These are phyloP conservation scores for Mayetiola destructor DNA, from an alignment of 2,888 invertebrate species.

Conservation along the genomic window DNA sequence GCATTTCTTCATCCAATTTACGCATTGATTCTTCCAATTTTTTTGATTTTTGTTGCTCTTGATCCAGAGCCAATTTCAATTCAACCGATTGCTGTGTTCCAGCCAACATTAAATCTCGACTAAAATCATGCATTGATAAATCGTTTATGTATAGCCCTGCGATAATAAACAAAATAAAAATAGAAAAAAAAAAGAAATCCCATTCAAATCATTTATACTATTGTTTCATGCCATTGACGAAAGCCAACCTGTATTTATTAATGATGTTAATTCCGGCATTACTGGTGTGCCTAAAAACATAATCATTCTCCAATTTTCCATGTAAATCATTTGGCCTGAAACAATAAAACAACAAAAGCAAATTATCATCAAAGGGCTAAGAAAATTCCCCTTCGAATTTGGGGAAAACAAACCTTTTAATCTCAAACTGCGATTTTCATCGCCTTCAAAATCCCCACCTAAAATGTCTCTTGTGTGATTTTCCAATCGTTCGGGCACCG, in stretches of 20 bases:
- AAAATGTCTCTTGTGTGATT: constrained; percentile 39
- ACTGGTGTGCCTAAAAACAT: constrained; percentile 94
- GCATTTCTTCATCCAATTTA: constrained; percentile 90
- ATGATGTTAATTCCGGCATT: constrained; percentile 85
- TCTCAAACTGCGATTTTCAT: constrained; percentile 59
- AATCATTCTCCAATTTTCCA: constrained; percentile 97
- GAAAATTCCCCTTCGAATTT: neutral
- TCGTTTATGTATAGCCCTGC: constrained; percentile 89
- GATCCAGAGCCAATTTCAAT: constrained; percentile 83
- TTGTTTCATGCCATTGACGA: too few species aligned
- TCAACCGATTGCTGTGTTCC: constrained; percentile 97
- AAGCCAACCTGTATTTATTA: constrained; percentile 52
- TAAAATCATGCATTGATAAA: constrained; percentile 97
- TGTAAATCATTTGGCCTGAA: constrained; percentile 93
- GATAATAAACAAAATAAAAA: neutral
- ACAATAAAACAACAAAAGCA: neutral
- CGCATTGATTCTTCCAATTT: constrained; percentile 93
- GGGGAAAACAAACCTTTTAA: constrained; percentile 49
- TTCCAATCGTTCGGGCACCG: constrained; percentile 55
- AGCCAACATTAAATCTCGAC: constrained; percentile 48
- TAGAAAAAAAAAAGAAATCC: neutral
- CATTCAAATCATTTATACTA: too few species aligned
- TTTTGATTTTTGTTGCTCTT: constrained; percentile 92
- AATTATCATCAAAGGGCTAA: too few species aligned
- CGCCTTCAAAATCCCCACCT: constrained; percentile 49